Evolutionary conservation across 2,888 invertebrate genomes (phyloP), one percentile per base, ranked within the genome.

Genomic region (Marasmarcha lunaedactyla): DNA sequence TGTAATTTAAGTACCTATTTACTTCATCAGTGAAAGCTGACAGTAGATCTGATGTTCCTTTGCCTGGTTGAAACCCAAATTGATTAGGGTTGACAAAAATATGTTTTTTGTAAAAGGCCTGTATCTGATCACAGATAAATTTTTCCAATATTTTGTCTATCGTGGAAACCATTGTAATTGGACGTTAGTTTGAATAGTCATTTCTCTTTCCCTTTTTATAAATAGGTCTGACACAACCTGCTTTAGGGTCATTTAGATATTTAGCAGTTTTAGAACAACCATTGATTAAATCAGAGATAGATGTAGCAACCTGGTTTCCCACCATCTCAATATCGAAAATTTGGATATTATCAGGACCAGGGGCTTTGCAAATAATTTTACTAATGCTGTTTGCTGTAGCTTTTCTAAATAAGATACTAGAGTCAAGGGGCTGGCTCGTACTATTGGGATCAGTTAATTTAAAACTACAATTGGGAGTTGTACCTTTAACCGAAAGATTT

Each of bases 191-290:
- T 4, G 1, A 9, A 11, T 15, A 38, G 11, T 30, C 2, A 3
- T 26, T 14, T 1, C 14, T 4, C 4, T 5, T 15, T 10, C 41
- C 41, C 15, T 25, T 37, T 25, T 41, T 41, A 36, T 42, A 15
- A 12, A 49, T 45, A 1, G 49, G 49, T 35, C 49, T 38, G 0
- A 51, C 42, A n/a, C n/a, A n/a, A n/a, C n/a, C n/a, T n/a, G n/a
- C n/a, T n/a, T n/a, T 51, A 6, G 49, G 15, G 3, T 36, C 15
- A 1, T 38, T 12, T 0, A 46, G 49, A 25, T 51, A 46, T 6
- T 3, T 34, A 1, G 42, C 40, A 5, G 25, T 10, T 13, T 13
- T 33, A 1, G 45, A 6, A 12, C 39, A 38, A 7, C 3, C 14
- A 14, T 47, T 46, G 9, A 47, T 47, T 5, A 50, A 20, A 1